A percentile compares a stretch with the other conserved stretches of the same genome.
Evolutionary conservation across 1,140 invertebrate species (phyloP).

Genomic region (Tenebrio molitor): DNA sequence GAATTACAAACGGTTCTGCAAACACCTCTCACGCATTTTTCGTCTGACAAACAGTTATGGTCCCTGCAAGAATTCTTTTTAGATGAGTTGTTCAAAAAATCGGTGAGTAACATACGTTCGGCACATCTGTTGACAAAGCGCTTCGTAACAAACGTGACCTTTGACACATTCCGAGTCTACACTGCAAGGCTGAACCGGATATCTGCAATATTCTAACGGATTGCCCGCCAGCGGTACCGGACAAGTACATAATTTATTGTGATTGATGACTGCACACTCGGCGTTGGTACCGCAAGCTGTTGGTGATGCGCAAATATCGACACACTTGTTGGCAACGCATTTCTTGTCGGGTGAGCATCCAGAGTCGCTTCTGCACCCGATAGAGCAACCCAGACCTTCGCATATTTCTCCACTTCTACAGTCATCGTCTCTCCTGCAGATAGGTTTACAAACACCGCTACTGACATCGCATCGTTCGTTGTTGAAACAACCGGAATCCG

Average conservation of each 20-base stretch:
- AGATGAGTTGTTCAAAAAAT: constrained; percentile 7
- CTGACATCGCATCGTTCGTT: constrained; percentile 82
- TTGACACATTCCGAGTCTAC: constrained; percentile 75
- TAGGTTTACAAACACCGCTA: constrained; percentile 75
- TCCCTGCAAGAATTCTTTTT: constrained; percentile 73
- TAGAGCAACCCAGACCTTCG: constrained; percentile 80
- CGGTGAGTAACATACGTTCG: constrained; percentile 68
- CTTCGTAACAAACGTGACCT: constrained; percentile 80
- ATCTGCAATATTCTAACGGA: constrained; percentile 79
- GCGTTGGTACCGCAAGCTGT: constrained; percentile 90
- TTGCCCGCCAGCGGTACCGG: constrained; percentile 80
- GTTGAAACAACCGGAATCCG: constrained; percentile 80
- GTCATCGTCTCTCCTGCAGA: constrained; percentile 83
- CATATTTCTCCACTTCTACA: constrained; percentile 89
- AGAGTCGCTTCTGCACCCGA: constrained; percentile 85
- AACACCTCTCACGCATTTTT: constrained; percentile 84
- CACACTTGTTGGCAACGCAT: constrained; percentile 83
- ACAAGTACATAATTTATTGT: constrained; percentile 82
- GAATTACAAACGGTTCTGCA: constrained; percentile 89
- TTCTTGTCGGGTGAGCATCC: constrained; percentile 79
- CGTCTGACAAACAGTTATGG: constrained; percentile 83
- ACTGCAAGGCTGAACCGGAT: constrained; percentile 75
- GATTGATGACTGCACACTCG: constrained; percentile 76
- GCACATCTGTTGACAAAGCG: constrained; percentile 81
- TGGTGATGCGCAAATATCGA: constrained; percentile 79